Evolutionary conservation across 1,140 invertebrate genomes (phyloP), one percentile per base, ranked within the genome.

Genomic region (Archegozetes longisetosus): DNA sequence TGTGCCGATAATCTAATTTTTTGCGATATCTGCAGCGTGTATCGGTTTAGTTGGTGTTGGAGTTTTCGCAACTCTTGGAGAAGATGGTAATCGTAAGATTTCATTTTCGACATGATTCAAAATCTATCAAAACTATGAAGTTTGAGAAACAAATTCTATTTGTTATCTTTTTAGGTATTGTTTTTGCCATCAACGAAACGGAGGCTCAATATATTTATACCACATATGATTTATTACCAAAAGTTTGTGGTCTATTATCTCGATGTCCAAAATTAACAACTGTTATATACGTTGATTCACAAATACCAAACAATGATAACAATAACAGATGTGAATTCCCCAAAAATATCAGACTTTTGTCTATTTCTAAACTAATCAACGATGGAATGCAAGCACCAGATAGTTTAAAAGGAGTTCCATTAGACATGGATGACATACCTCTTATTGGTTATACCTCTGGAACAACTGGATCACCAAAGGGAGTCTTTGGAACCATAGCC

Each of bases 1-100:
- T 77, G 93, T 63, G 85, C 85, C 24, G 94, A 98, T 76, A 98
- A 94, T 94, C 84, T 98, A 80, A 81, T 96, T 40, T 84, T n/a
- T n/a, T n/a, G n/a, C n/a, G n/a, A n/a, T n/a, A n/a, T n/a, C n/a
- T n/a, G n/a, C n/a, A 52, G 47, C 60, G 64, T 49, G 65, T n/a
- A n/a, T 61, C 48, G 58, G 53, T 9, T 52, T 76, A 78, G 84
- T 98, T 78, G 85, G 97, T 63, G 89, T 95, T 0, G 98, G 93
- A 0, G 84, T 98, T 61, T 98, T 98, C 71, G 87, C 93, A 1
- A 98, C 92, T 0, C 77, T 98, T 0, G 93, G 94, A 2, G 89
- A 95, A n/a, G n/a, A n/a, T n/a, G n/a, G n/a, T n/a, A n/a, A n/a
- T n/a, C n/a, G n/a, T n/a, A n/a, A n/a, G n/a, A n/a, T n/a, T n/a